Evolutionary conservation across 2,888 invertebrate genomes (phyloP), one percentile per base, ranked within the genome.

Genomic region (Meiosimyza platycephala): DNA sequence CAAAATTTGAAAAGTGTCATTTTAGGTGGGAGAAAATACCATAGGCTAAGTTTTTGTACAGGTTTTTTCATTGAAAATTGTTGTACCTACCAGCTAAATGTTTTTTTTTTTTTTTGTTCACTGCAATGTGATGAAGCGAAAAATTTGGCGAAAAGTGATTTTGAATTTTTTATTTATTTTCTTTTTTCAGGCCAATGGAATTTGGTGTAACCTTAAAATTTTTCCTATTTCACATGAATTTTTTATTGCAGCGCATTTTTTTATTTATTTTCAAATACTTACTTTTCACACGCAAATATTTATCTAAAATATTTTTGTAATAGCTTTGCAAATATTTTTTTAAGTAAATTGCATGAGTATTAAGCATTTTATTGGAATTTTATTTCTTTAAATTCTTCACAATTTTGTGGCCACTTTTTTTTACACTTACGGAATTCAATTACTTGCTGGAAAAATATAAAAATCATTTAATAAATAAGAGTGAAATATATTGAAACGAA

Each of bases 61-160:
- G 54, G 52, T 16, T 66, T 66, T 55, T 40, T 40, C 33, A 54
- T n/a, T 16, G 65, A 54, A 65, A 65, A 65, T 65, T 65, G 51
- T 22, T 54, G 65, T 64, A 51, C 64, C 13, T 40, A 40, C 60
- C 33, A 16, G 33, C 16, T 52, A 7, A 22, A 16, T 33, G 16
- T 66, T 52, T 40, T n/a, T 11, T 40, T 16, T 66, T 52, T 40
- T n/a, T 11, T 40, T 16, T 66, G 33, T 22, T 50, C 15, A 28
- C 22, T 51, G 52, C 40, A 40, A 40, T 51, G 12, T 15, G 12
- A 11, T 64, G 64, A 51, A 18, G 52, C 51, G 28, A 33, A 64
- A 64, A 64, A 64, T 64, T 64, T 51, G 16, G 5, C 12, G 13
- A 51, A 64, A 64, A 52, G 28, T 50, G 47, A 16, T 63, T 22